Base-by-base conservation (phyloP, 1,140 invertebrate genomes). In the Panagrolaimus sp. region DNA sequence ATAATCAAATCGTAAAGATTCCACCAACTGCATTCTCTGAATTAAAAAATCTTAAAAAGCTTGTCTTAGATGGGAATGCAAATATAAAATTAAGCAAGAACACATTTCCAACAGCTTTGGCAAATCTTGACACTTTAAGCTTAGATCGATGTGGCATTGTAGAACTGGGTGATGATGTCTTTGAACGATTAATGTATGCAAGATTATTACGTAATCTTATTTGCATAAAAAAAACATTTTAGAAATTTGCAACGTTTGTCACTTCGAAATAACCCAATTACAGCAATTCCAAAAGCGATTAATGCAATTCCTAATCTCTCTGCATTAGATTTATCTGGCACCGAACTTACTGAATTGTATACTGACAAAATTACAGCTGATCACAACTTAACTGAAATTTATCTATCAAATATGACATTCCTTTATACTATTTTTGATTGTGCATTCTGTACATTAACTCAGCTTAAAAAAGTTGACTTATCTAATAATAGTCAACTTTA, bases 401-500 rank as follows among this genome's bases (percentile, higher is more conserved):
- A 16, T 27, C n/a, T 57, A 9, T 25, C 20, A 20, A 16, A 57
- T 20, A 57, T 57, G 51, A 1, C 20, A 11, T 57, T 25, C 20
- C 27, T 57, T 20, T 57, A 57, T 57, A 16, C 13, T 16, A 57
- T 57, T 8, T 9, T 20, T 57, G n/a, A 57, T 11, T 20, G 27
- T 11, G 20, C 14, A 1, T 57, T 57, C 4, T 13, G 20, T n/a
- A 16, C 14, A 25, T 57, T 57, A 27, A 14, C 51, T 1, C n/a
- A 57, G 11, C 53, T 62, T 31, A 11, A 64, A 31, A 61, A 68
- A 23, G 4, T 72, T 14, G 25, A 72, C 53, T 45, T 71, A 25
- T 38, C 23, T 0, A 72, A 72, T 42, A 63, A 38, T 14, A 43
- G 5, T 23, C 27, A 72, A 11, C 57, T 70, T 23, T 72, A 63